Evolutionary conservation across 1,140 invertebrate species (phyloP).

Genomic region (Pseudomyrmex concolor): DNA sequence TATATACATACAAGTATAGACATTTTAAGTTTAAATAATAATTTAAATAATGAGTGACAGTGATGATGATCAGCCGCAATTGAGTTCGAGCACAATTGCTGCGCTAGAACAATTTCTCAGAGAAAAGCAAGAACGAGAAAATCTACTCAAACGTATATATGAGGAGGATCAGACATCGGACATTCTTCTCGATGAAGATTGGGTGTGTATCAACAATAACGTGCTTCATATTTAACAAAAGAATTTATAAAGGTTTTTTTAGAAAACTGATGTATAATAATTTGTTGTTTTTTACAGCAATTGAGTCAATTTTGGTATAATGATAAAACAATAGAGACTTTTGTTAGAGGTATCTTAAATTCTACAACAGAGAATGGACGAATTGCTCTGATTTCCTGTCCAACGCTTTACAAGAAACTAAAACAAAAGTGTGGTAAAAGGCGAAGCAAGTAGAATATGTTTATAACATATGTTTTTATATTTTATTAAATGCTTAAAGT

Average conservation of each 20-base stretch:
- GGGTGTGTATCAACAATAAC: slow-evolving; percentile 87
- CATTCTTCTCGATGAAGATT: slow-evolving; percentile 91
- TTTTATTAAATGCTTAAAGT: too few relatives aligned
- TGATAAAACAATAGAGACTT: slow-evolving; percentile 89
- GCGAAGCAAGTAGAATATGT: slow-evolving; percentile 75
- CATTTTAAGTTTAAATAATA: too few relatives aligned
- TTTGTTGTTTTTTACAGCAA: slow-evolving; percentile 89
- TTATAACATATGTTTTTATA: background rate
- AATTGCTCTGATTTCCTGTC: slow-evolving; percentile 95
- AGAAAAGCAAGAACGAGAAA: slow-evolving; percentile 89
- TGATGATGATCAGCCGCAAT: slow-evolving; percentile 88
- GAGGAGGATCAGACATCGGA: slow-evolving; percentile 82
- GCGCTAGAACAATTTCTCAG: slow-evolving; percentile 93
- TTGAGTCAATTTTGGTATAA: slow-evolving; percentile 99
- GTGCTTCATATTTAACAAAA: slow-evolving; percentile 13
- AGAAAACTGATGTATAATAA: background rate
- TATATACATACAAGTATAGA: too few relatives aligned
- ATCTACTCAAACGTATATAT: slow-evolving; percentile 82
- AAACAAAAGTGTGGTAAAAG: slow-evolving; percentile 85
- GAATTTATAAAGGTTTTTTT: slow-evolving; percentile 39
- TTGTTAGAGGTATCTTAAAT: slow-evolving; percentile 89
- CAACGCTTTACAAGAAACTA: slow-evolving; percentile 91
- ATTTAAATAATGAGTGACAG: slow-evolving; percentile 74
- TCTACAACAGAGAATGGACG: slow-evolving; percentile 85
- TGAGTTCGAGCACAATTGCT: slow-evolving; percentile 90